Conservation (phyloP, 2,888 invertebrate species). For the Ormyrus rosae region DNA sequence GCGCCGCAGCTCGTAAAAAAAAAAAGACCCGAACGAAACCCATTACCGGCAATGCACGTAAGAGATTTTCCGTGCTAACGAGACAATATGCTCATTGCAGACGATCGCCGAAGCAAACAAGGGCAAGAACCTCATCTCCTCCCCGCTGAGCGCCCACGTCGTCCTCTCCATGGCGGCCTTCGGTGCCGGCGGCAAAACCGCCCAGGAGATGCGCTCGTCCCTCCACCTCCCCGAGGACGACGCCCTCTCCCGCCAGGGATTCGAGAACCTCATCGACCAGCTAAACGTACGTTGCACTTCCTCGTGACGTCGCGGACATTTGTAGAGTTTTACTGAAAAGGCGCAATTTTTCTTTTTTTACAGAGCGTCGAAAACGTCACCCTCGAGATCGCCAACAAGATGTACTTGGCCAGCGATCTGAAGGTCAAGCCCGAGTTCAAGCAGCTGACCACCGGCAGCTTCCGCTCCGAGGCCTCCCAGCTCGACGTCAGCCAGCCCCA, state of each 20-base stretch:
- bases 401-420: constrained; percentile 80
- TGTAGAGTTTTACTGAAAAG: too few relatives aligned
- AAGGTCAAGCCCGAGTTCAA: constrained; percentile 79
- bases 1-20: too few relatives aligned
- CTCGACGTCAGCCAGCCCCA: constrained; percentile 79
- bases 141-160: constrained; percentile 71
- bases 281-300: constrained; percentile 62
- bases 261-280: constrained; percentile 61
- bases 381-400: constrained; percentile 83
- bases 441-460: constrained; percentile 79
- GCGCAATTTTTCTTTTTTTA: neutral
- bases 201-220: constrained; percentile 61
- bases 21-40: too few relatives aligned
- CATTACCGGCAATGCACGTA: too few relatives aligned
- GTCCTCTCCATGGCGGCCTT: constrained; percentile 69
- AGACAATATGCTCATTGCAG: constrained; percentile 11
- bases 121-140: constrained; percentile 65
- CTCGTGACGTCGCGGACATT: neutral
- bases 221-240: constrained; percentile 64
- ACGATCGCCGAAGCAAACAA: constrained; percentile 1
- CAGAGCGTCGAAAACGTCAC: constrained; percentile 77
- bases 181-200: constrained; percentile 67
- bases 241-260: constrained; percentile 59
- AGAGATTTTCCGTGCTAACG: too few relatives aligned
- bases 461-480: constrained; percentile 80